Evolutionary conservation across 2,113 vertebrate species (phyloP), one percentile per base, ranked within the genome.

Genomic region (Columba janthina): DNA sequence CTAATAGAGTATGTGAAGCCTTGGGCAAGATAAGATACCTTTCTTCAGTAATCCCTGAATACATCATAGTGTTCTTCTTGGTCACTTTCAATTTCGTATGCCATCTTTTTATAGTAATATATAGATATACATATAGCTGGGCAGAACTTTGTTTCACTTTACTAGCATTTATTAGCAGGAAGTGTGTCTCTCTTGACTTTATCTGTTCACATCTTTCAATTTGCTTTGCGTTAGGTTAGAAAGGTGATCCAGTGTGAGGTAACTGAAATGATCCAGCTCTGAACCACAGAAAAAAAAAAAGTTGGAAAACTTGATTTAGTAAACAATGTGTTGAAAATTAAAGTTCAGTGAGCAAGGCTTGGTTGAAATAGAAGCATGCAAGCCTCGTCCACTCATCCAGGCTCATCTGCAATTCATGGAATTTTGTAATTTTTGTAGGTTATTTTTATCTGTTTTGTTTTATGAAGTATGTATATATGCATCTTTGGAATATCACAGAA

Each of bases 361-460:
- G 22, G 25, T 48, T 69, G 76, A 86, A 94, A n/a, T 9, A 34
- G 26, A 60, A 79, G 32, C 25, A 18, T 11, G 7, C 25, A 73
- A 53, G 17, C 17, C 13, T 89, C 10, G 57, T 83, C 17, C 9
- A 22, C 25, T 60, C 31, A 50, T 71, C 36, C 34, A 78, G n/a
- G 28, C 57, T 85, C 17, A 62, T 25, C 18, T 60, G 24, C 15
- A 62, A 4, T 53, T 82, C 5, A 48, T 48, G 18, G 26, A 34
- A 21, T 67, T 73, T 46, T 67, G 48, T 50, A 24, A 8, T 62
- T 71, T 86, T 83, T 84, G 7, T 57, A 29, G 44, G 2, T 62
- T 87, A 38, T 81, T 82, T 91, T 85, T 38, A 54, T 66, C 31
- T 71, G 17, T 15, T 81, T 70, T 46, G n/a, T 92, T 94, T 92